These are phyloP conservation scores for Homarus gammarus DNA, from an alignment of 2,888 invertebrate genomes.

Conservation along the genomic window DNA sequence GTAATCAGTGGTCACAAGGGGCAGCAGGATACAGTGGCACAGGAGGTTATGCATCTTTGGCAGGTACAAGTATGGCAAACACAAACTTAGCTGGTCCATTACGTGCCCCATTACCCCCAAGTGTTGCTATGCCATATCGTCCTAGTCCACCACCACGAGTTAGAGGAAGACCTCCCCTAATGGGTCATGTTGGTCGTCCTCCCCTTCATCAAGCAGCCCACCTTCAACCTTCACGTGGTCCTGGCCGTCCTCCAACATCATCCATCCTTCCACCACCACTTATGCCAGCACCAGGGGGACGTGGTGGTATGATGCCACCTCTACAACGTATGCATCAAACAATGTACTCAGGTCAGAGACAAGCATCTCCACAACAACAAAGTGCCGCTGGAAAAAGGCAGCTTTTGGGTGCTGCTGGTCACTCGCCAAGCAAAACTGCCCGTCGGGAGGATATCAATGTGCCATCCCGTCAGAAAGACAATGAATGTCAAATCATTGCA, in stretches of 20 bases:
- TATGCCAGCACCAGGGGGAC: conserved; percentile 75
- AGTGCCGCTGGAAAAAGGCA: conserved; percentile 57
- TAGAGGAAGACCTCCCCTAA: conserved; percentile 73
- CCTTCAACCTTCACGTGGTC: conserved; percentile 63
- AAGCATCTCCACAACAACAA: conserved; percentile 79
- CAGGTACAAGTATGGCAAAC: conserved; percentile 57
- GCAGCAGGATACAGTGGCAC: conserved; percentile 37
- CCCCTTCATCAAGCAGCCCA: conserved; percentile 70
- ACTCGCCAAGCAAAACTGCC: conserved; percentile 78
- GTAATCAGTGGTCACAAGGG: conserved; percentile 68
- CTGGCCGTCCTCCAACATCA: conserved; percentile 71
- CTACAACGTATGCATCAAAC: conserved; percentile 81
- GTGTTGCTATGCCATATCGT: conserved; percentile 71
- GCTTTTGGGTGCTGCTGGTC: conserved; percentile 58
- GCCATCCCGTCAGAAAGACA: conserved; percentile 86
- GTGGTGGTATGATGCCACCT: conserved; percentile 75
- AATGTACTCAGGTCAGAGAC: conserved; percentile 80
- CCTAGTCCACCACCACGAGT: conserved; percentile 73
- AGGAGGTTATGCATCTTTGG: conserved; percentile 36
- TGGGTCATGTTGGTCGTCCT: conserved; percentile 69
- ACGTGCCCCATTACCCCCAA: conserved; percentile 68
- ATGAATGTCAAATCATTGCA: conserved; percentile 87
- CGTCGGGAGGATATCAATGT: conserved; percentile 84
- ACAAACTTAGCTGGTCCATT: conserved; percentile 56
- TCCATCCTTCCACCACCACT: conserved; percentile 73